Evolutionary conservation across 2,113 vertebrate species (phyloP).

Genomic region (Circaetus gallicus): DNA sequence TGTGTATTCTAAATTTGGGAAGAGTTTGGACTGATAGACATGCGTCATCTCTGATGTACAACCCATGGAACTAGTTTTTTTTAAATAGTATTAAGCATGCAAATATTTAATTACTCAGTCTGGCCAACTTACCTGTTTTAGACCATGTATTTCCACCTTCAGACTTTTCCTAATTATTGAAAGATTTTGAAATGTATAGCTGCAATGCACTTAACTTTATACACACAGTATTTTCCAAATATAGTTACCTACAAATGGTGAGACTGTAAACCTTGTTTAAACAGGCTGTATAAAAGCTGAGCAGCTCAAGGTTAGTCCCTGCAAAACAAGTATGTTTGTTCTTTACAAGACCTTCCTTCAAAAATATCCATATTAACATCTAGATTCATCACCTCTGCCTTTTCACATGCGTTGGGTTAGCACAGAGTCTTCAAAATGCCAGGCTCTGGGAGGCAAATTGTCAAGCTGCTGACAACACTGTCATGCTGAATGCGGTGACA

Average conservation of each 20-base stretch:
- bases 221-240: background rate
- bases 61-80: background rate
- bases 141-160: background rate
- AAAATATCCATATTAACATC: background rate
- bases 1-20: background rate
- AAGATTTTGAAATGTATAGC: background rate
- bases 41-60: rapidly evolving
- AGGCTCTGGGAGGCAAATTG: background rate
- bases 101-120: background rate
- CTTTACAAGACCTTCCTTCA: background rate
- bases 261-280: background rate
- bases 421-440: background rate
- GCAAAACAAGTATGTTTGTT: background rate
- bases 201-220: background rate
- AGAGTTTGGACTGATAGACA: background rate
- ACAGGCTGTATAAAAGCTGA: background rate
- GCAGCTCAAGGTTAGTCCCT: background rate
- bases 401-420: rapidly evolving
- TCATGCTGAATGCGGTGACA: rapidly evolving
- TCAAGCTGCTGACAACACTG: background rate
- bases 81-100: background rate
- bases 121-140: background rate
- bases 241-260: background rate
- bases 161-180: background rate
- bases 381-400: background rate